Percentiles rank a stretch among this genome's conserved stretches.
Conservation (phyloP, 2,797 vertebrate genomes). For the Rhadinocentrus ornatus region DNA sequence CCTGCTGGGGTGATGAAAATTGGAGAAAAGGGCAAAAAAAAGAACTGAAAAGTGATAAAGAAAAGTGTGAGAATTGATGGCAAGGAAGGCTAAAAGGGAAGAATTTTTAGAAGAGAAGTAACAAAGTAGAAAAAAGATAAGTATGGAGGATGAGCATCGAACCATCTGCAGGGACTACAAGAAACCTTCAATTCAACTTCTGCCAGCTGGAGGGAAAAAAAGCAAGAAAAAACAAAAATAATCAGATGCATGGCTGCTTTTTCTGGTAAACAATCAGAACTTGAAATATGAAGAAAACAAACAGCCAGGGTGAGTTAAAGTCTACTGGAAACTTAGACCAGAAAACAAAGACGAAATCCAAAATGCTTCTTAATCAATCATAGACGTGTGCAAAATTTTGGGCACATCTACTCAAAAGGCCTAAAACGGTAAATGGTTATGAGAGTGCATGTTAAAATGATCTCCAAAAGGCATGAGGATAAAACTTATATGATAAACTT, state of each 20-base stretch:
- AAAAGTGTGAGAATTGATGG: neutral
- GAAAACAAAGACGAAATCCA: neutral
- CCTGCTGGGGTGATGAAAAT: conserved; percentile 15
- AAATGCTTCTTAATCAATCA: neutral
- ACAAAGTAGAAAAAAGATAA: neutral
- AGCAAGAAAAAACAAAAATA: neutral
- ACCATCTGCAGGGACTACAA: conserved; percentile 35
- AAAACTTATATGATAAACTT: no score
- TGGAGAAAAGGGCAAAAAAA: neutral
- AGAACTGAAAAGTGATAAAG: neutral
- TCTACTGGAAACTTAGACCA: no score
- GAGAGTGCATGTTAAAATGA: neutral
- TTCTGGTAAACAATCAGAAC: conserved; percentile 33
- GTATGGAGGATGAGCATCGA: conserved; percentile 8
- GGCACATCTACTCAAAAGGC: neutral
- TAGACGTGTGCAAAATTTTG: neutral
- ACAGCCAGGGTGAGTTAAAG: neutral
- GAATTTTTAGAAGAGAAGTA: neutral
- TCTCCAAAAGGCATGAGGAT: neutral
- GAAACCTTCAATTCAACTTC: conserved; percentile 29
- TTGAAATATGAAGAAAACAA: conserved; percentile 22
- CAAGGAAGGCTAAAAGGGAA: neutral
- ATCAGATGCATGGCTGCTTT: conserved; percentile 28
- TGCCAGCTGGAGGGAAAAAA: conserved; percentile 40
- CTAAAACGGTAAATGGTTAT: neutral